Conservation (phyloP, 2,113 vertebrate species). For the Labrus mixtus region DNA sequence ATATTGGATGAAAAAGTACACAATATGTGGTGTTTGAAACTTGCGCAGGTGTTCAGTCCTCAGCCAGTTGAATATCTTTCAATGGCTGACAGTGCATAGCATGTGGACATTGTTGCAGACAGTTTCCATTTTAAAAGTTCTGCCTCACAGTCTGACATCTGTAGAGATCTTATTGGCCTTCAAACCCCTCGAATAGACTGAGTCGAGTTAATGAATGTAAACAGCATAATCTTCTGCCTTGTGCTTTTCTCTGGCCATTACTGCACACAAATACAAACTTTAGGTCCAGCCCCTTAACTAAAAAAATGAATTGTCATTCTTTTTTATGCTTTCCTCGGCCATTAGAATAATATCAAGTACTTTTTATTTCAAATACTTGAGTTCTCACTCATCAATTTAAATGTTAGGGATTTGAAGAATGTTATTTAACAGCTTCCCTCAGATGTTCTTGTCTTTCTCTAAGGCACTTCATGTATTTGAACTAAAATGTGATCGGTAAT, state of each 20-base stretch:
- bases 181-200: constrained; percentile 36
- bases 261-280: constrained; percentile 21
- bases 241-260: constrained; percentile 26
- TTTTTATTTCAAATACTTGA: no score
- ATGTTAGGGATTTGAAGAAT: no score
- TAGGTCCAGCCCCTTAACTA: constrained; percentile 36
- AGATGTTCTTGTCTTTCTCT: no score
- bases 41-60: constrained; percentile 4
- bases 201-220: constrained; percentile 35
- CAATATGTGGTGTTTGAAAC: constrained; percentile 29
- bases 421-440: no score
- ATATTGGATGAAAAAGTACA: constrained; percentile 30
- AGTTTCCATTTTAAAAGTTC: not conserved
- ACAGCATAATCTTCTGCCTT: constrained; percentile 48
- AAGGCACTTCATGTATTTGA: no score
- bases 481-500: no score
- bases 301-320: constrained; percentile 16
- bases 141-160: constrained; percentile 33
- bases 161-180: constrained; percentile 25
- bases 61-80: not conserved
- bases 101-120: constrained; percentile 7
- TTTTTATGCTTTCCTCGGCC: not conserved
- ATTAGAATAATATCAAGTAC: not conserved
- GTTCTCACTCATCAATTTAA: no score
- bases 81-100: no score